phyloP scores from a whole-genome alignment of 2,113 vertebrate species.

The Astur gentilis region DNA sequence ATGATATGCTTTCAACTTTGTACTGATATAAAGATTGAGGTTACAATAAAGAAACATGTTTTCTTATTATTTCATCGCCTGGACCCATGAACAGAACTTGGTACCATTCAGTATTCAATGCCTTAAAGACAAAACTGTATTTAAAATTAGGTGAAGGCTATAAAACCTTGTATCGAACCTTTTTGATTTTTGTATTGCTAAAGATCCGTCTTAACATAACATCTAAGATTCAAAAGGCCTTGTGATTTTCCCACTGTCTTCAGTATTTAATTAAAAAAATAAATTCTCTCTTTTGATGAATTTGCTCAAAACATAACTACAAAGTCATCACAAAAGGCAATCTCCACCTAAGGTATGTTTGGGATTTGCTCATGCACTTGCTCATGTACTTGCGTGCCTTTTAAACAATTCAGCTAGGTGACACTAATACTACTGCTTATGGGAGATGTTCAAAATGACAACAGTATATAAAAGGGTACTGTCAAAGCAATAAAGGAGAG shows the following conservation, averaged over 20 bases:
- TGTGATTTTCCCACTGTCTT: background rate
- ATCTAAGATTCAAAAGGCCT: background rate
- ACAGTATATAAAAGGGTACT: background rate
- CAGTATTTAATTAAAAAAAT: background rate
- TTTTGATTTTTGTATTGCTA: background rate
- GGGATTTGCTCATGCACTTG: background rate
- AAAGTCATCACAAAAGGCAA: background rate
- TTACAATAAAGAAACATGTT: background rate
- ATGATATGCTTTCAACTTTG: background rate
- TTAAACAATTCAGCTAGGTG: background rate
- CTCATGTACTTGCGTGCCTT: background rate
- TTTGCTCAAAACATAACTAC: background rate
- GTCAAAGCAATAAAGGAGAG: background rate
- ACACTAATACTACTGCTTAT: slow-evolving; percentile 16
- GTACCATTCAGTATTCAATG: background rate
- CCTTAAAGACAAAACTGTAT: background rate
- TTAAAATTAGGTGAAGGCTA: background rate
- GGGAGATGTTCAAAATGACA: background rate
- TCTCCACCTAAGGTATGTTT: background rate
- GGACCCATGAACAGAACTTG: background rate
- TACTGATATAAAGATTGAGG: background rate
- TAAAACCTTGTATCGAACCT: background rate
- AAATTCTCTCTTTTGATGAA: background rate
- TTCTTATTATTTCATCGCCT: background rate
- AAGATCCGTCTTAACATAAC: background rate